These are phyloP conservation scores for Drosophila pectinifera DNA, from an alignment of 1,140 invertebrate species.

Conservation along the genomic window DNA sequence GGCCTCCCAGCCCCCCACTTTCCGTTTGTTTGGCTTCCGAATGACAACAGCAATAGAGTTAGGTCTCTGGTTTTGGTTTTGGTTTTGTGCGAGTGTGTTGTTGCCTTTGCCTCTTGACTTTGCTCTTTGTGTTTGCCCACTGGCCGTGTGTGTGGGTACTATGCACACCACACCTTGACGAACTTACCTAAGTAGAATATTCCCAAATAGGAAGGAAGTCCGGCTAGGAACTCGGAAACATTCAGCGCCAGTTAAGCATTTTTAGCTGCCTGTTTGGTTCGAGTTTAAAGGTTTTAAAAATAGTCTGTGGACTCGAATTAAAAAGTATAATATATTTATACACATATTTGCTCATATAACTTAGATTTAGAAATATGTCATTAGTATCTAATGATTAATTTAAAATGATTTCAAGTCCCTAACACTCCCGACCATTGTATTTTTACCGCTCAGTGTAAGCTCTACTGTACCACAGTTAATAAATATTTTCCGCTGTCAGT, in stretches of 20 bases:
- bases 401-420: no score
- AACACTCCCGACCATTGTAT: no score
- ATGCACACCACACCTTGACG: conserved; percentile 4
- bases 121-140: conserved; percentile 58
- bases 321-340: no score
- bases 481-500: neutral
- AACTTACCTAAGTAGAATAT: neutral
- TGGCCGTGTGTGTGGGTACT: conserved; percentile 26
- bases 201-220: no score
- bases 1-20: conserved; percentile 8
- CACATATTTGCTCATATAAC: no score
- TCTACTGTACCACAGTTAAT: no score
- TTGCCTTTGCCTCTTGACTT: conserved; percentile 60
- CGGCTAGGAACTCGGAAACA: no score
- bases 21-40: conserved; percentile 71
- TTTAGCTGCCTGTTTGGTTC: neutral
- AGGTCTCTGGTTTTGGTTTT: conserved; percentile 27
- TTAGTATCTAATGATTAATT: no score
- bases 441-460: no score
- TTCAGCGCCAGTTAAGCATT: neutral
- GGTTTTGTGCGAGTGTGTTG: conserved; percentile 42
- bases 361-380: no score
- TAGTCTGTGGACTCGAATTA: neutral
- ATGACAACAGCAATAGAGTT: conserved; percentile 29
- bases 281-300: neutral